A percentile compares a stretch with the other conserved stretches of the same genome.
Evolutionary conservation across 2,797 vertebrate genomes (phyloP).

Genomic region (Pseudocheirus occidentalis): DNA sequence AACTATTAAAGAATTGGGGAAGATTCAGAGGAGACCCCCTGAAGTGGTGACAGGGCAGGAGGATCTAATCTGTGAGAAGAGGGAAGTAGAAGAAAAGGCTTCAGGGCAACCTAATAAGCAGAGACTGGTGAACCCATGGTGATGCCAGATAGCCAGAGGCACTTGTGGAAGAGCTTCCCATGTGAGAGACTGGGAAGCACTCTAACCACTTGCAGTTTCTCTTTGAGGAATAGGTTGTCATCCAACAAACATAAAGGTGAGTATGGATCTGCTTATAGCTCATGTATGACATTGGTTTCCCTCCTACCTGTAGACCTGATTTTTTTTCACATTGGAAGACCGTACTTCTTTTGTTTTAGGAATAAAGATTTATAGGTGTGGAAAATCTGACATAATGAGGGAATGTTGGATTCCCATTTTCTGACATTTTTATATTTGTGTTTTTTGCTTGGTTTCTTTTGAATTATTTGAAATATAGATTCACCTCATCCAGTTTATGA

Average conservation of each 20-base stretch:
- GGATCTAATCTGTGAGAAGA: neutral
- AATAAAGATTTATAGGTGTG: neutral
- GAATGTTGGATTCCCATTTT: neutral
- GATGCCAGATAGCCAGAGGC: neutral
- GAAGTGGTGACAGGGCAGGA: neutral
- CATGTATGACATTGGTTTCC: neutral
- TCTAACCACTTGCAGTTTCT: neutral
- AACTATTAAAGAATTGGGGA: neutral
- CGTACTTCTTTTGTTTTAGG: neutral
- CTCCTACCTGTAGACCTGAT: neutral
- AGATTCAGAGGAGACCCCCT: constrained; percentile 3
- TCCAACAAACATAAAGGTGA: neutral
- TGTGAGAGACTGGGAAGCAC: neutral
- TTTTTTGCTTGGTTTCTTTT: constrained; percentile 34
- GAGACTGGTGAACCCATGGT: neutral
- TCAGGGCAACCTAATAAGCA: neutral
- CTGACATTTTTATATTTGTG: neutral
- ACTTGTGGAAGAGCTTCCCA: neutral
- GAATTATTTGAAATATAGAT: neutral
- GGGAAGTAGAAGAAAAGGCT: neutral
- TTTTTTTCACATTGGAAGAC: neutral
- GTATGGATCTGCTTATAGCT: neutral
- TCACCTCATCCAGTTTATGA: constrained; percentile 45
- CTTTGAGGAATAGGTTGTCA: neutral
- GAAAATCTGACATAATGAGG: neutral